These are phyloP conservation scores for Furcula furcula DNA, from an alignment of 2,888 invertebrate species.

Conservation along the genomic window DNA sequence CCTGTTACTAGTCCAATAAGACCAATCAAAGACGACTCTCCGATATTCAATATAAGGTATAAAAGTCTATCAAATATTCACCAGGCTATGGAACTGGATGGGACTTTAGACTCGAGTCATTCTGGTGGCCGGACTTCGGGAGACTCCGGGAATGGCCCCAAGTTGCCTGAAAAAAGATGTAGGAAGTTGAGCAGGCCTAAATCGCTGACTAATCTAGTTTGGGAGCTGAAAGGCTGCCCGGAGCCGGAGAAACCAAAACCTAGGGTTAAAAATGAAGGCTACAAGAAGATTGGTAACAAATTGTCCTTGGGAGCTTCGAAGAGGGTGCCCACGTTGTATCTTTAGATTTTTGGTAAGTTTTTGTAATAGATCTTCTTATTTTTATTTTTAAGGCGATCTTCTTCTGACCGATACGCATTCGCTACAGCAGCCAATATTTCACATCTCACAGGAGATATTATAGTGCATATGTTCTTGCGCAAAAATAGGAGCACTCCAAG, in stretches of 20 bases:
- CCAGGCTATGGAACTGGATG: conserved; percentile 88
- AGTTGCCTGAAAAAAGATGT: conserved; percentile 91
- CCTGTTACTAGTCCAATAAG: conserved; percentile 77
- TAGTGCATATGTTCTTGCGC: no score
- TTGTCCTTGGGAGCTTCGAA: conserved; percentile 78
- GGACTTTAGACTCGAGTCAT: conserved; percentile 94
- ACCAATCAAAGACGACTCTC: conserved; percentile 85
- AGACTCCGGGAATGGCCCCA: conserved; percentile 89
- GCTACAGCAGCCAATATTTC: no score
- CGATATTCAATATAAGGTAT: conserved; percentile 88
- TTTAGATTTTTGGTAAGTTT: conserved; percentile 68
- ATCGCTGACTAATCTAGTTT: conserved; percentile 93
- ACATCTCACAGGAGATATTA: no score
- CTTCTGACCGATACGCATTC: no score
- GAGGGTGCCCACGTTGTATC: conserved; percentile 81
- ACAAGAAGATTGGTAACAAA: conserved; percentile 78
- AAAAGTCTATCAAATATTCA: conserved; percentile 87
- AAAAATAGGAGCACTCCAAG: no score
- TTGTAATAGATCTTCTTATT: no score
- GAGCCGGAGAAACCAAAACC: conserved; percentile 72
- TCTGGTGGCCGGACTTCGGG: conserved; percentile 93
- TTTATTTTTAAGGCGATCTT: no score
- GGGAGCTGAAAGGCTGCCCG: conserved; percentile 85
- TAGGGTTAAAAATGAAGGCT: conserved; percentile 75
- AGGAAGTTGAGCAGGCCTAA: conserved; percentile 91